Conservation (phyloP, 2,888 invertebrate species). For the Sicus ferrugineus region DNA sequence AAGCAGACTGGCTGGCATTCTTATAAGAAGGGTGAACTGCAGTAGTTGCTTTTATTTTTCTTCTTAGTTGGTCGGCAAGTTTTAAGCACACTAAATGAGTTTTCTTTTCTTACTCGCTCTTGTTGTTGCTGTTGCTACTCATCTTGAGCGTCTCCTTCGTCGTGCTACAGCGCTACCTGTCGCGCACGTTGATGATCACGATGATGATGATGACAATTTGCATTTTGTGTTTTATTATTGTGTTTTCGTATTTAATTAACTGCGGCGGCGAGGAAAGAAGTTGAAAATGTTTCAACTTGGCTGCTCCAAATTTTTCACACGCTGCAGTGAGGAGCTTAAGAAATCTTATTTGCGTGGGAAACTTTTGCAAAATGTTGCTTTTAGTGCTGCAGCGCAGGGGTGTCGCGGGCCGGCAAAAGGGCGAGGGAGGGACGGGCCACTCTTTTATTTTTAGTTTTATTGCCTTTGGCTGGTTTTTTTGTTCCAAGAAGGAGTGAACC, state of each 20-base stretch:
- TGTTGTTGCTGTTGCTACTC: neutral
- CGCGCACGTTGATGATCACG: neutral
- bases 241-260: constrained; percentile 13
- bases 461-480: neutral
- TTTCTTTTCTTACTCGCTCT: neutral
- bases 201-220: constrained; percentile 22
- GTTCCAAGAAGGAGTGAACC: no score
- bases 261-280: neutral
- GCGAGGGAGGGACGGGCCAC: no score
- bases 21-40: constrained; percentile 20
- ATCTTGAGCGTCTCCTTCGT: neutral
- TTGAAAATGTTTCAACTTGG: constrained; percentile 1
- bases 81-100: neutral
- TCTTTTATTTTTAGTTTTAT: neutral
- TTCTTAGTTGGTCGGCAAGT: neutral
- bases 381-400: no score
- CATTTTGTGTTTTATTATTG: constrained; percentile 14
- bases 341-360: constrained; percentile 56
- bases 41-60: neutral
- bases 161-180: neutral
- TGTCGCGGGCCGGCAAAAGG: neutral
- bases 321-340: constrained; percentile 46
- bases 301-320: constrained; percentile 55
- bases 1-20: neutral
- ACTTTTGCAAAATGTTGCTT: constrained; percentile 44